Conservation (phyloP, 2,113 vertebrate species). For the Callorhinus ursinus region DNA sequence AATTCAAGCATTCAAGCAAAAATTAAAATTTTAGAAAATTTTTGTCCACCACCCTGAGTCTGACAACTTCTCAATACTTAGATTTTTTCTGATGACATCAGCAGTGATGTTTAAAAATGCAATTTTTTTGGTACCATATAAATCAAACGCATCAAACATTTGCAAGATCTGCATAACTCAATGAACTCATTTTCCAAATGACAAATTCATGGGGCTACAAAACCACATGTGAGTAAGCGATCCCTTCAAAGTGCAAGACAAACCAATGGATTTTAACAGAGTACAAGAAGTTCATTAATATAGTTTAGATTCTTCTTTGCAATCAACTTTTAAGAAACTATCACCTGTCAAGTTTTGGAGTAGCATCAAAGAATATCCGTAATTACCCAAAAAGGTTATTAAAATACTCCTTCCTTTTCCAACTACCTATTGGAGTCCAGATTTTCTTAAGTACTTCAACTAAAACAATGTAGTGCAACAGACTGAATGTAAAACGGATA, state of each 20-base stretch:
- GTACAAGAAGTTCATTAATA: not conserved
- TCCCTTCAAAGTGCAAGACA: conserved; percentile 38
- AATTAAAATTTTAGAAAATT: conserved; percentile 42
- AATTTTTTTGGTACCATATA: conserved; percentile 19
- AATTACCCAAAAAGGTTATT: not conserved
- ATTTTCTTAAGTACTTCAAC: conserved; percentile 54
- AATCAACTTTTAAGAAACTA: conserved; percentile 30
- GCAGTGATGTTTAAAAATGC: conserved; percentile 18
- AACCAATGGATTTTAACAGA: not conserved
- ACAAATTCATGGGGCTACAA: conserved; percentile 11
- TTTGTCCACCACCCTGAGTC: not conserved
- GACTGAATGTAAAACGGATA: not conserved
- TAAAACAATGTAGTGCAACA: conserved; percentile 14
- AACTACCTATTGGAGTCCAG: not conserved
- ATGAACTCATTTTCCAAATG: conserved; percentile 44
- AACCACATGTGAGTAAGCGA: not conserved
- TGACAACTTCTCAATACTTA: conserved; percentile 13
- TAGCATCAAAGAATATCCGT: not conserved
- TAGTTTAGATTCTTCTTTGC: not conserved
- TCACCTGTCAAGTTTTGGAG: conserved; percentile 20
- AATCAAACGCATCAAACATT: conserved; percentile 35
- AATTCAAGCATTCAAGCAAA: conserved; percentile 2
- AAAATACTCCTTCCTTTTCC: conserved; percentile 8
- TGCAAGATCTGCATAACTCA: conserved; percentile 14
- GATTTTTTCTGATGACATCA: conserved; percentile 20